A percentile compares a stretch with the other conserved stretches of the same genome.
These are phyloP conservation scores for Urocolius indicus DNA, from an alignment of 2,113 vertebrate genomes.

Conservation along the genomic window DNA sequence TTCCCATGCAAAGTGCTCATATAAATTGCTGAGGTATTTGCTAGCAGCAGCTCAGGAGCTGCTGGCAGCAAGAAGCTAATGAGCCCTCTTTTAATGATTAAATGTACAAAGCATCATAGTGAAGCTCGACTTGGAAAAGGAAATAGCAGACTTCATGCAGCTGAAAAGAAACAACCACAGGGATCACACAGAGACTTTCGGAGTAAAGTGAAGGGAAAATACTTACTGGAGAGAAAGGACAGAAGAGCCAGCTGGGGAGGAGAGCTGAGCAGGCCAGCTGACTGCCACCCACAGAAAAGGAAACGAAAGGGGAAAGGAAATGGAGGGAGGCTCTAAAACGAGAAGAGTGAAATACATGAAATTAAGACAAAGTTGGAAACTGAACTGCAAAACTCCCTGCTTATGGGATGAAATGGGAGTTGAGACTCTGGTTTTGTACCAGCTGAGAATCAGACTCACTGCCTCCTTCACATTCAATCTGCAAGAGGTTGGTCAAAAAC, in stretches of 20 bases:
- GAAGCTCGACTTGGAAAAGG: neutral
- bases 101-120: neutral
- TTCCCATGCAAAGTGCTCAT: neutral
- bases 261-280: constrained; percentile 52
- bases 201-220: constrained; percentile 8
- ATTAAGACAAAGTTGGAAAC: constrained; percentile 28
- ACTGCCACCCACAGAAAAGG: constrained; percentile 33
- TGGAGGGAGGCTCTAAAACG: constrained; percentile 33
- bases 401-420: neutral
- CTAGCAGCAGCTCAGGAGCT: neutral
- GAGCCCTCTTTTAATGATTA: neutral
- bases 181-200: neutral
- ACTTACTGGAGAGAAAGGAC: constrained; percentile 70
- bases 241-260: constrained; percentile 42
- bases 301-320: constrained; percentile 40
- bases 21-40: neutral
- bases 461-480: constrained; percentile 5
- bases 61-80: neutral
- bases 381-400: neutral
- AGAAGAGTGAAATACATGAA: constrained; percentile 28
- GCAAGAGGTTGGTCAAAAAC: neutral
- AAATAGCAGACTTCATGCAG: neutral
- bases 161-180: neutral
- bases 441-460: neutral
- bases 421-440: neutral